These are phyloP conservation scores for Myiotriccus ornatus DNA, from an alignment of 2,797 vertebrate species.

Conservation along the genomic window DNA sequence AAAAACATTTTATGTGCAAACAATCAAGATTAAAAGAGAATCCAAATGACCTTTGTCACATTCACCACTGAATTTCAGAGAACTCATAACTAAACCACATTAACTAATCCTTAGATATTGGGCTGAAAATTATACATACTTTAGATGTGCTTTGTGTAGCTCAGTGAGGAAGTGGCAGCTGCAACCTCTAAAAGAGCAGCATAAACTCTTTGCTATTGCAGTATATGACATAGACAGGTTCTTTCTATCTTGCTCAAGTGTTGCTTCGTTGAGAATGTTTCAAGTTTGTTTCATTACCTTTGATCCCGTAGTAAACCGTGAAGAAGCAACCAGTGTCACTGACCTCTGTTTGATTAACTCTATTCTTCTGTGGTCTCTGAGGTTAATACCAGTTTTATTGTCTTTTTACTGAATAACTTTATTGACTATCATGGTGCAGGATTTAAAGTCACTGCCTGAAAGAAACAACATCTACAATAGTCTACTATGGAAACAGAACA, in stretches of 20 bases:
- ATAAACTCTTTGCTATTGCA: not conserved
- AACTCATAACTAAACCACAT: not conserved
- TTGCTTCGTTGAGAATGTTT: no score
- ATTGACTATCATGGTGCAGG: not conserved
- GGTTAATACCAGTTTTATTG: constrained; percentile 53
- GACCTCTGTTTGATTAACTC: constrained; percentile 19
- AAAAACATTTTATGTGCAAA: constrained; percentile 32
- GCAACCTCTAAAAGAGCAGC: not conserved
- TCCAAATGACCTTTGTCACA: not conserved
- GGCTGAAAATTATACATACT: not conserved
- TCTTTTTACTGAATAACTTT: constrained; percentile 17
- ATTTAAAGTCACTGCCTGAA: not conserved
- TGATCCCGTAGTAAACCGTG: constrained; percentile 26
- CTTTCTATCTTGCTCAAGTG: not conserved
- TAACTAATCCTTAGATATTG: not conserved
- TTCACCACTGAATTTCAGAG: not conserved
- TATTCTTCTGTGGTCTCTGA: not conserved
- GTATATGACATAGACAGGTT: not conserved
- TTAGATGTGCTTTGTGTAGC: not conserved
- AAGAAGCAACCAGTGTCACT: not conserved
- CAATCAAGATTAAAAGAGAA: not conserved
- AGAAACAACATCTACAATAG: not conserved
- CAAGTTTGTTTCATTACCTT: constrained; percentile 31
- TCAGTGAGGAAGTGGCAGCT: not conserved
- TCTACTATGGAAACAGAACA: not conserved